These are phyloP conservation scores for Drosophila hawaiiensis DNA, from an alignment of 2,888 invertebrate species.

Conservation along the genomic window DNA sequence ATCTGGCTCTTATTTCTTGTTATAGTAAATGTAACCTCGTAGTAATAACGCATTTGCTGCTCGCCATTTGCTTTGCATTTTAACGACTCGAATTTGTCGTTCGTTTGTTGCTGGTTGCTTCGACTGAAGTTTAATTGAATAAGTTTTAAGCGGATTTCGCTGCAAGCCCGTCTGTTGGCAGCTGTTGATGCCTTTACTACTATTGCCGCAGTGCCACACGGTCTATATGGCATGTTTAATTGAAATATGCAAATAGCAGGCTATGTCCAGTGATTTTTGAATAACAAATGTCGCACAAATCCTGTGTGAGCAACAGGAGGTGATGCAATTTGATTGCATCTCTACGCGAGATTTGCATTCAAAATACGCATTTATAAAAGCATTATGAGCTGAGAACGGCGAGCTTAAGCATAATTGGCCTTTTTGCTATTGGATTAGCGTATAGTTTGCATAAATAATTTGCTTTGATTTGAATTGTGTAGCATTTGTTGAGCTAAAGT, in stretches of 20 bases:
- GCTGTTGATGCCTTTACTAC: conserved; percentile 15
- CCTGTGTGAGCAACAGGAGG: conserved; percentile 31
- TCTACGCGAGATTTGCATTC: conserved; percentile 66
- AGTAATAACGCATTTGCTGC: conserved; percentile 51
- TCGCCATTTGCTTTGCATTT: conserved; percentile 71
- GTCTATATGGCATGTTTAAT: conserved; percentile 68
- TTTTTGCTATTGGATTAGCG: conserved; percentile 28
- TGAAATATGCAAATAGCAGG: conserved; percentile 62
- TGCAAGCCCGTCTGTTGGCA: conserved; percentile 34
- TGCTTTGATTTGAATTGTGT: conserved; percentile 16
- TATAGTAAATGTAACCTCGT: conserved; percentile 14
- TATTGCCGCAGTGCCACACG: conserved; percentile 25
- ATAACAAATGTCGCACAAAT: conserved; percentile 56
- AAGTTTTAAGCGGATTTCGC: conserved; percentile 78
- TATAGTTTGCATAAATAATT: conserved; percentile 41
- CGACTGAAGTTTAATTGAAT: conserved; percentile 75
- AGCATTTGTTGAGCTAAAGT: not conserved
- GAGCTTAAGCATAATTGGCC: conserved; percentile 49
- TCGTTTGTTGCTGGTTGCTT: conserved; percentile 47
- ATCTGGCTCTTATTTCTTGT: not conserved
- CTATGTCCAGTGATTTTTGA: conserved; percentile 58
- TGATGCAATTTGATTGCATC: conserved; percentile 68
- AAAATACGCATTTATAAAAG: conserved; percentile 61
- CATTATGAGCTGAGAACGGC: conserved; percentile 45
- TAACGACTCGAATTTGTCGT: conserved; percentile 72